phyloP scores from a whole-genome alignment of 2,113 vertebrate genomes.

The Pica pica region DNA sequence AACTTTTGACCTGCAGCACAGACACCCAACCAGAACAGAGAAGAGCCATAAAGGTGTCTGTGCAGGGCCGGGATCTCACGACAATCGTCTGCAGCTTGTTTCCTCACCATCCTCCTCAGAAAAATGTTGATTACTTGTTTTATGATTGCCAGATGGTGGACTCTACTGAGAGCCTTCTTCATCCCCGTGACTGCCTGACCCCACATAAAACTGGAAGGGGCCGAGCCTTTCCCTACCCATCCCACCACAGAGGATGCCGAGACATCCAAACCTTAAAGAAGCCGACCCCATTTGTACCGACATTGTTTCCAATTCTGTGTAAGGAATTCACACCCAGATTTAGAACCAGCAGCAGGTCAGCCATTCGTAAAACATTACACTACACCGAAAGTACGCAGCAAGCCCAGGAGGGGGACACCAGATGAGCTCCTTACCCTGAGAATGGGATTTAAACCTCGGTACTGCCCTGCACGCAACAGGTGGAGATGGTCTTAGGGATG shows the following conservation, averaged over 20 bases:
- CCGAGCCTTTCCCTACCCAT: neutral
- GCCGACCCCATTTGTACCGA: neutral
- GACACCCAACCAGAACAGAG: slow-evolving; percentile 55
- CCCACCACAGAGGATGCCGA: neutral
- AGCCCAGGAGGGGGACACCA: neutral
- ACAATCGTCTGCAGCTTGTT: slow-evolving; percentile 64
- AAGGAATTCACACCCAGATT: neutral
- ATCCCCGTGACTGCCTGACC: slow-evolving; percentile 72
- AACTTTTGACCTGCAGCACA: slow-evolving; percentile 77
- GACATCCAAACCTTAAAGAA: neutral
- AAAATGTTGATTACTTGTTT: slow-evolving; percentile 80
- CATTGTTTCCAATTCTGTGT: neutral
- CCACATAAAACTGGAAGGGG: slow-evolving; percentile 60
- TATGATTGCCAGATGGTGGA: slow-evolving; percentile 89
- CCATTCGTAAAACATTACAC: neutral
- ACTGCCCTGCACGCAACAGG: neutral
- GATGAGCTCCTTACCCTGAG: neutral
- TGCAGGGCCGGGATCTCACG: slow-evolving; percentile 14
- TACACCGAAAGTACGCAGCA: neutral
- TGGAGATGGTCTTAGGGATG: neutral
- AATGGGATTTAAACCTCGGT: neutral
- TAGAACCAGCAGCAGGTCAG: neutral
- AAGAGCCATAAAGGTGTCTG: slow-evolving; percentile 65
- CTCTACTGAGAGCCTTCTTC: slow-evolving; percentile 47
- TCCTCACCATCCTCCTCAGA: slow-evolving; percentile 58